Base-by-base conservation (phyloP, 2,888 invertebrate species). In the Crocallis elinguaria region DNA sequence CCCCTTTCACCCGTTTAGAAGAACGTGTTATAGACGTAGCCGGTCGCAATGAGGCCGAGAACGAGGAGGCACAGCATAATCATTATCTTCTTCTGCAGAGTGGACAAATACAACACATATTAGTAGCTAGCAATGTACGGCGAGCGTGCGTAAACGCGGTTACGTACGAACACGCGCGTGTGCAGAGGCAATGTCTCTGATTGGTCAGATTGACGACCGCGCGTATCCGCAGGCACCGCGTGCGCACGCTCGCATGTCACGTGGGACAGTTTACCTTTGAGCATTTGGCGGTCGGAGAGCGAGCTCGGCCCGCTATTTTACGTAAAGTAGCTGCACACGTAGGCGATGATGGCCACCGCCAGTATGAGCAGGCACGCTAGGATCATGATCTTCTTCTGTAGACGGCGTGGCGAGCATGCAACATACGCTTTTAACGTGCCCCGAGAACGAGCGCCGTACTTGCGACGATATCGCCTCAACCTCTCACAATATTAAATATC, bases 311-410 rank as follows among this genome's bases (percentile, higher is more conserved):
- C 73, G 76, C 89, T 93, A 93, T 93, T 86, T 57, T 46, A 4
- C 27, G 23, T 9, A 29, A 49, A 17, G 49, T 13, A 88, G 84
- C 92, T 92, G 85, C 92, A 92, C 82, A 94, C 92, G 90, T 94
- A 94, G 85, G 94, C 92, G 79, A 95, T 95, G 87, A 96, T 92
- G 84, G 96, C 95, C 92, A 96, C 93, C 87, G 95, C 94, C 92
- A 95, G 93, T 91, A 97, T 94, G 88, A 96, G 94, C 92, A 97
- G 94, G 94, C 97, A 97, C 93, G 96, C 94, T 92, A 96, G 94
- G 94, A 97, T 96, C 95, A 96, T 95, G 92, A 96, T 96, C 94
- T 96, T 95, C 96, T 96, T 96, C 95, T 95, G 95, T 94, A 43
- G 77, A 63, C 94, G 84, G 75, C 81, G 63, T 59, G 69, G 64